Evolutionary conservation across 1,140 invertebrate genomes (phyloP).

Genomic region (Polyergus mexicanus): DNA sequence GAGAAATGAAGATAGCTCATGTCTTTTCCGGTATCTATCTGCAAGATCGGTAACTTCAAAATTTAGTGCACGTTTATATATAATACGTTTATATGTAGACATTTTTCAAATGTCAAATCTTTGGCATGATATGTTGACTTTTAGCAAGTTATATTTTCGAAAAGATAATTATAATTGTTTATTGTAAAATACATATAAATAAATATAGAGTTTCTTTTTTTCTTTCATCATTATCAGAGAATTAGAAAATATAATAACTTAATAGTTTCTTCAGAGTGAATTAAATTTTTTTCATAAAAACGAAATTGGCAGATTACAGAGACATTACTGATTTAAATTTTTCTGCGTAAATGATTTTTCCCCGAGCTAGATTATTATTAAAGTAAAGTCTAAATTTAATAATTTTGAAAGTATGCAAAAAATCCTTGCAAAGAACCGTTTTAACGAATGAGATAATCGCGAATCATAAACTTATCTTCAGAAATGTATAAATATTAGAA

Average conservation of each 20-base stretch:
- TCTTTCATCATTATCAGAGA: no score
- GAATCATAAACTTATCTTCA: conserved; percentile 12
- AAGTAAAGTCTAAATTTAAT: neutral
- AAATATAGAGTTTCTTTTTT: neutral
- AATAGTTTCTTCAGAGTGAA: no score
- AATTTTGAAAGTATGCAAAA: neutral
- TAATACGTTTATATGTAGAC: neutral
- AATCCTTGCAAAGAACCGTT: neutral
- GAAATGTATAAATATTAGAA: conserved; percentile 1
- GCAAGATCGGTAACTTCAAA: neutral
- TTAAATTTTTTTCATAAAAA: neutral
- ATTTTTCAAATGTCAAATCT: neutral
- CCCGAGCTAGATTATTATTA: neutral
- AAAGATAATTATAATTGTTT: conserved; percentile 7
- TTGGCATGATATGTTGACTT: neutral
- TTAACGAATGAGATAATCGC: neutral
- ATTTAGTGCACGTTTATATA: neutral
- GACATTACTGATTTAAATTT: neutral
- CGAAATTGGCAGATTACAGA: neutral
- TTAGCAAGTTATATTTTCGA: neutral
- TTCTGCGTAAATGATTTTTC: neutral
- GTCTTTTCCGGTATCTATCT: neutral
- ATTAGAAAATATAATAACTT: no score
- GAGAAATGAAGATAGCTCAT: neutral
- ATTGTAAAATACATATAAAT: neutral